Base-by-base conservation (phyloP, 2,797 vertebrate species). In the Hoplostethus mediterraneus region DNA sequence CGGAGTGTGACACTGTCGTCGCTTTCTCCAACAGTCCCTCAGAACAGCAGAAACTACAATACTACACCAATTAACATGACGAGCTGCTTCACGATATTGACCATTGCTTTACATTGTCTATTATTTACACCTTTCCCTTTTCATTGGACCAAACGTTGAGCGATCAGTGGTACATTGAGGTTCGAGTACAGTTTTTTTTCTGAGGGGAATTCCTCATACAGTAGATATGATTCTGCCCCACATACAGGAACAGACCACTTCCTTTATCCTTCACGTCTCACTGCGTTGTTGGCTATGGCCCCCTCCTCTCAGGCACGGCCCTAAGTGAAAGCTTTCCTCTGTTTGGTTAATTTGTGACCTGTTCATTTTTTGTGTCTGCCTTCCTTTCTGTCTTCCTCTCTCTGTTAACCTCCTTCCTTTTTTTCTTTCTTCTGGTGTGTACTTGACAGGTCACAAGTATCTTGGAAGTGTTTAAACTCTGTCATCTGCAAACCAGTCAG, bases 381-480 rank as follows among this genome's bases (percentile, higher is more conserved):
- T 16, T 80, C 62, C 33, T 33, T 59, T 70, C 33, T 71, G 60
- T 75, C 65, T 52, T 51, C 16, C 1, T 36, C 44, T n/a, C 63
- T 61, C 65, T 65, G 42, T 54, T 54, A 53, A 47, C 53, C 57
- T 83, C 68, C 59, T 64, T 61, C 71, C 76, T 55, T 63, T 77
- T 57, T 64, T 69, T 71, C 40, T 78, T 78, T 83, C 68, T 67
- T 75, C 71, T 70, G 63, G 66, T 75, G 80, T 36, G 16, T 77
- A 54, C 70, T 66, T 68, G 65, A 60, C 64, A 47, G 63, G 79
- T 58, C n/a, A 9, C 48, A 2, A 0, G 16, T 12, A 21, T 49
- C 56, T 64, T 2, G 36, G 59, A 28, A 71, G 73, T 25, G 67
- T 75, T 94, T 94, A 95, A 73, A 91, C 89, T 76, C 63, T 66